phyloP scores from a whole-genome alignment of 2,888 invertebrate genomes.

The Ctena decussata region DNA sequence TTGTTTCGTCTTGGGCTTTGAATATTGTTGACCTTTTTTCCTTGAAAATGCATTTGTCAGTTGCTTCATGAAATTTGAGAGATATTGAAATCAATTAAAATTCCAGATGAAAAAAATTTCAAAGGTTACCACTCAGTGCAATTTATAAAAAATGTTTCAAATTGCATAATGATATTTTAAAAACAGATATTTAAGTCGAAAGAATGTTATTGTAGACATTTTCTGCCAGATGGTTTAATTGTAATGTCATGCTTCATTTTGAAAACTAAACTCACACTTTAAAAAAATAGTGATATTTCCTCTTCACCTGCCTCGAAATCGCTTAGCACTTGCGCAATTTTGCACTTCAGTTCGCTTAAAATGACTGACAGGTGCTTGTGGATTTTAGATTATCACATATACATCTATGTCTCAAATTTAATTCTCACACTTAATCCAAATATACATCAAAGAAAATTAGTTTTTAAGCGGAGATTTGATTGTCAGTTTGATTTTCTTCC shows the following conservation, averaged over 20 bases:
- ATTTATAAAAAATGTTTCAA: no score
- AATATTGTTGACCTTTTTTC: no score
- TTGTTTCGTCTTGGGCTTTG: no score
- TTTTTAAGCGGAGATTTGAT: no score
- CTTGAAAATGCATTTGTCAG: no score
- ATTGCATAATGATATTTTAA: neutral
- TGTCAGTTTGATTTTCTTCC: no score
- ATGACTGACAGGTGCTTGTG: neutral
- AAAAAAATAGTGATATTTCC: neutral
- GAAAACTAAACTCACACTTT: neutral
- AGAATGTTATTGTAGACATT: neutral
- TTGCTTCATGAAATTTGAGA: neutral
- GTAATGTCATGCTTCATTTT: constrained; percentile 5
- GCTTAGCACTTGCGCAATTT: neutral
- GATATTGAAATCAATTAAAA: neutral
- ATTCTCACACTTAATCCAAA: neutral
- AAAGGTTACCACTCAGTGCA: no score
- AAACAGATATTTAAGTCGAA: neutral
- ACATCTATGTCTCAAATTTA: neutral
- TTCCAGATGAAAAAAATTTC: neutral
- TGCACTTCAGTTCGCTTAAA: neutral
- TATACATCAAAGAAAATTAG: neutral
- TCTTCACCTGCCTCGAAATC: neutral
- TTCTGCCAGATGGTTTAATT: neutral
- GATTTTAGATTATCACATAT: neutral